phyloP scores from a whole-genome alignment of 2,113 vertebrate genomes.

The Eira barbara region DNA sequence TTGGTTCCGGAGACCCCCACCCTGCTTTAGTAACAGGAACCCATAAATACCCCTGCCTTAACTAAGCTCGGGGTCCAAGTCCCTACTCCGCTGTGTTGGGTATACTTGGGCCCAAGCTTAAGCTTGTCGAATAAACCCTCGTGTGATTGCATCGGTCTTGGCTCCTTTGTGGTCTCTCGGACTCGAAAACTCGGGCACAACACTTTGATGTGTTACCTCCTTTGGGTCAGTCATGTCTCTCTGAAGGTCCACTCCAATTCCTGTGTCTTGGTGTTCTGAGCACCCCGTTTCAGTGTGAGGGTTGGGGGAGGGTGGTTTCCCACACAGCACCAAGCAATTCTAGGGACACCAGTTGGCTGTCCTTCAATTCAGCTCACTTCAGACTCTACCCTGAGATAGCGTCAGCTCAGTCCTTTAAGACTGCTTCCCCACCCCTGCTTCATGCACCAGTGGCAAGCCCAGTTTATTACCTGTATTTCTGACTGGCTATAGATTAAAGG shows the following conservation, averaged over 20 bases:
- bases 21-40: too few species aligned
- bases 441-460: background rate
- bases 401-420: background rate
- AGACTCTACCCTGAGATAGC: background rate
- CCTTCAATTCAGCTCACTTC: background rate
- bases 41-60: too few species aligned
- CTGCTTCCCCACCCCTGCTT: background rate
- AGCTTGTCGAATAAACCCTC: too few species aligned
- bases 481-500: background rate
- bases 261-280: background rate
- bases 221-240: background rate
- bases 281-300: background rate
- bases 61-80: too few species aligned
- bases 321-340: background rate
- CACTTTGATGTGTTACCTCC: background rate
- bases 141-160: too few species aligned
- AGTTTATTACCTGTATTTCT: background rate
- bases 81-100: too few species aligned
- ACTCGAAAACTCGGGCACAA: too few species aligned
- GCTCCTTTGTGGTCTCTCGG: too few species aligned
- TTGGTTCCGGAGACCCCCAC: too few species aligned
- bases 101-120: too few species aligned
- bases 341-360: background rate
- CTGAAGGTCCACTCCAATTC: background rate
- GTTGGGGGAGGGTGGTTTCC: background rate